Base-by-base conservation (phyloP, 2,113 vertebrate species). In the Malurus elegans region DNA sequence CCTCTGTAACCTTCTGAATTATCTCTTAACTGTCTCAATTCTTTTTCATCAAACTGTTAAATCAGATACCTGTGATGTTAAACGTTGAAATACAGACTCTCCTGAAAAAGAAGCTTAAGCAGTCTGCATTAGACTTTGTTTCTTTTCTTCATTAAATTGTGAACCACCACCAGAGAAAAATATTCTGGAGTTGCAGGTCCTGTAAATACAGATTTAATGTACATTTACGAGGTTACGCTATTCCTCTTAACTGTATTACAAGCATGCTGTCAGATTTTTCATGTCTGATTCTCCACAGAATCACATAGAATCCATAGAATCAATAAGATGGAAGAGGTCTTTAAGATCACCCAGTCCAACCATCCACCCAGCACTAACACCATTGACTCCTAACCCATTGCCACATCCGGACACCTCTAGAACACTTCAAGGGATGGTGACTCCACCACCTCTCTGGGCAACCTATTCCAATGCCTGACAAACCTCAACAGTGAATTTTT, bases 401-500 rank as follows among this genome's bases (percentile, higher is more conserved):
- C 9, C 19, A 21, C 29, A 53, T 29, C 10, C n/a, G 31, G 38
- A 47, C 9, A 18, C 4, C 5, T 38, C 38, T 53, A 25, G 45
- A 47, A 47, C 9, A 8, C 11, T 14, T 53, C 14, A 45, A 31
- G n/a, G 28, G 9, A 29, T 20, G 6, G 24, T 60, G n/a, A 7
- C 45, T 25, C 24, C 8, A 29, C 13, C 28, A 32, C 23, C 10
- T 45, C 28, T 32, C 24, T 60, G 45, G 28, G 9, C 10, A 67
- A n/a, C 32, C 6, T 53, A 25, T 29, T 74, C 45, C 13, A 28
- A 21, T n/a, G 38, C 16, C 69, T 40, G 29, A 66, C 19, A 19
- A 53, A 16, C 4, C 9, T 19, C 11, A 66, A 38, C 7, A 38
- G 15, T n/a, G 10, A 45, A 0, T 0, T 9, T 44, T 60, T 60